Percentiles rank a stretch among this genome's conserved stretches.
These are phyloP conservation scores for Drosophila lacicola DNA, from an alignment of 2,888 invertebrate genomes.

Conservation along the genomic window DNA sequence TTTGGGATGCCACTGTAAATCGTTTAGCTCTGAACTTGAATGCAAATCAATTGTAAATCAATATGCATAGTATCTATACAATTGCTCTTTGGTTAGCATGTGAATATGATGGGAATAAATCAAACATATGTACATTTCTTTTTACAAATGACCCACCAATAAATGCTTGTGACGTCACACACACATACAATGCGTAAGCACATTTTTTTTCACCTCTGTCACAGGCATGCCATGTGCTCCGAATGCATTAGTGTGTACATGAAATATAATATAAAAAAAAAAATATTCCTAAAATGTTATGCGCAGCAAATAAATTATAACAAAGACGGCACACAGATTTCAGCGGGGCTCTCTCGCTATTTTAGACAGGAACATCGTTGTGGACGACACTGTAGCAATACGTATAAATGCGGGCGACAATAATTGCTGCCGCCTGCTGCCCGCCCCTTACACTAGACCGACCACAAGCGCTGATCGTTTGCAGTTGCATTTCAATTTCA, in stretches of 20 bases:
- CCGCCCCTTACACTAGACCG: neutral
- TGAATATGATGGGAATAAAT: neutral
- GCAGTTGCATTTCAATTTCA: constrained; percentile 61
- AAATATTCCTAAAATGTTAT: constrained; percentile 29
- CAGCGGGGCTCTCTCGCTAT: constrained; percentile 1
- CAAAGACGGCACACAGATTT: constrained; percentile 30
- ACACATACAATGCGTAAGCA: constrained; percentile 15
- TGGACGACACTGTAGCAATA: constrained; percentile 33
- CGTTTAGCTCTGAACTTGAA: constrained; percentile 18
- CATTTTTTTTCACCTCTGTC: constrained; percentile 7
- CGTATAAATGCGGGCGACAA: constrained; percentile 53
- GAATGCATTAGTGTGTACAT: constrained; percentile 9
- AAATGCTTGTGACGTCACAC: constrained; percentile 39
- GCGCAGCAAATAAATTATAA: constrained; percentile 57
- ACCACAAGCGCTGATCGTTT: constrained; percentile 28
- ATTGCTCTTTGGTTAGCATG: constrained; percentile 17
- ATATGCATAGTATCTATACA: neutral
- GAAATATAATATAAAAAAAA: constrained; percentile 13
- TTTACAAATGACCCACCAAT: constrained; percentile 24
- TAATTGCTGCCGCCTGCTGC: constrained; percentile 20
- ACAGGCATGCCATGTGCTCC: constrained; percentile 19
- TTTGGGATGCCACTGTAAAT: constrained; percentile 36
- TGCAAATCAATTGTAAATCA: constrained; percentile 46
- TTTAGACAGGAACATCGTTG: neutral
- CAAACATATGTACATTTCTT: constrained; percentile 1